Base-by-base conservation (phyloP, 2,888 invertebrate genomes). In the Oligia strigilis region DNA sequence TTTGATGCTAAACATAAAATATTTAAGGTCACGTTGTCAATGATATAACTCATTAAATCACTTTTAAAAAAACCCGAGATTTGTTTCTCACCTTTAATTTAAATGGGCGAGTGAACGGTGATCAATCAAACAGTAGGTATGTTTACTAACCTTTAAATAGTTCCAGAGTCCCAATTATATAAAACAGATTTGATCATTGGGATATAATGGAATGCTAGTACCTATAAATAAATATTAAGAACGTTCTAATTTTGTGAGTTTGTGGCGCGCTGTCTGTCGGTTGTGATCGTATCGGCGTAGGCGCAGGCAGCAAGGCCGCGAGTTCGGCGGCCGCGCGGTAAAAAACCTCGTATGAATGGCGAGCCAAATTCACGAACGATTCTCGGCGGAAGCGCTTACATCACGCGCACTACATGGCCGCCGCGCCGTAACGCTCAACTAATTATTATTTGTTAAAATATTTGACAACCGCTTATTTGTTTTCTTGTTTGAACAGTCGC, bases 291-390 rank as follows among this genome's bases (percentile, higher is more conserved):
- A 85, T 87, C 84, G 87, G 93, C 94, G 95, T 94, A 94, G 94
- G 95, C 94, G 95, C 94, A 91, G 78, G 87, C 82, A 90, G 92
- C 95, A 96, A 96, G 95, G 96, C 95, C 96, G 95, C 87, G 93
- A 89, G 95, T 95, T 95, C 95, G 95, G 91, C 94, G 95, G 88
- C 94, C 95, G 94, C 89, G 87, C 89, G 87, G 93, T 91, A 94
- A 95, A 95, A 96, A 95, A 94, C 92, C 90, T 90, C 91, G 94
- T 92, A 96, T 97, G 96, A 97, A 96, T 96, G 96, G 94, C 94
- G 93, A 90, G 92, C 93, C 93, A 92, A 93, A 94, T 94, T 92
- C 88, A 92, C 93, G 88, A 92, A 80, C 92, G 91, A 92, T 89
- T 60, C 91, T 91, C 91, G 92, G 86, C 94, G 95, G 94, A 95